Base-by-base conservation (phyloP, 2,797 vertebrate species). In the Mastacembelus armatus region DNA sequence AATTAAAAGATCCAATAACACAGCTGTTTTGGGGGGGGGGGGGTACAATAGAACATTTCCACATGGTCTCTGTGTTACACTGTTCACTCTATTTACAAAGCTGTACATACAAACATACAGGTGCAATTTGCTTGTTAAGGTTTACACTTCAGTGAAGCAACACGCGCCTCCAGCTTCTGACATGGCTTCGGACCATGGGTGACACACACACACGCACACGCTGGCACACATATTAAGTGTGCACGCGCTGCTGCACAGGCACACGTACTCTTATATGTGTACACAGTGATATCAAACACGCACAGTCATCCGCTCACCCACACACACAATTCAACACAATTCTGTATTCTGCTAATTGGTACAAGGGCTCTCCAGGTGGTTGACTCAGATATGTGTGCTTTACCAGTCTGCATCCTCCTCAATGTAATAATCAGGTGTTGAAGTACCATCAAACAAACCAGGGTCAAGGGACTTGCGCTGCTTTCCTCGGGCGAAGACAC, bases 361-460 rank as follows among this genome's bases (percentile, higher is more conserved):
- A 77, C 64, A 74, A 44, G 62, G 74, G 74, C 74, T 86, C 71
- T 73, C 54, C 83, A 40, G 82, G 60, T 64, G 72, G 62, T 66
- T 85, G 56, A 63, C 67, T 79, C 45, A 64, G 73, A 72, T 76
- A 22, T 57, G 71, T 86, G 78, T 86, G 83, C 76, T 93, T 96
- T 96, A 99, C 97, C 97, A 99, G 96, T 99, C 98, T 83, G 96
- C 98, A 24, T 99, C 98, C 91, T 99, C 98, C 93, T 99, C 98
- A 92, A 99, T 98, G 93, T 99, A 99, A 95, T 98, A 99, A 93
- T 99, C 98, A 12, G 97, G 96, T 86, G 96, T 93, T 83, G 90
- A 93, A 80, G 96, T 98, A 95, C 98, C 98, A 81, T 99, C 98
- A 80, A 99, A 99, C 87, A 99, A 95, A 74, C 97, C 96, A 0